Conservation (phyloP, 1,140 invertebrate species). For the Drosophila varians region DNA sequence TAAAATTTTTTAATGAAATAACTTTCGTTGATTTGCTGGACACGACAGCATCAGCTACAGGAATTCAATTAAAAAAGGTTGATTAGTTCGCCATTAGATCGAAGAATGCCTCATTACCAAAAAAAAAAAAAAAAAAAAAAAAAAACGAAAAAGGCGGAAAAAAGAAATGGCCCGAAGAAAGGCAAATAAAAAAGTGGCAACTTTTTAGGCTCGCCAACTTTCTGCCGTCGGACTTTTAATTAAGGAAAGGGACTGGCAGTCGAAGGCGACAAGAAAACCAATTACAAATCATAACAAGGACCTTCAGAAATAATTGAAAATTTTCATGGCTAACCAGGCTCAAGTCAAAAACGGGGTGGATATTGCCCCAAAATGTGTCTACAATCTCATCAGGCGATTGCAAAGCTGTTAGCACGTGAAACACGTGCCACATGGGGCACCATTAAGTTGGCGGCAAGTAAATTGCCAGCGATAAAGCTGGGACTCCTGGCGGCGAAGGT, state of each 20-base stretch:
- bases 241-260: constrained; percentile 13
- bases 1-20: constrained; percentile 84
- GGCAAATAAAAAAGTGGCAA: constrained; percentile 35
- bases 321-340: constrained; percentile 38
- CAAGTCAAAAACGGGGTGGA: background rate
- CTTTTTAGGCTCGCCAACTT: constrained; percentile 32
- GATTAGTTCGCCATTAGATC: constrained; percentile 74
- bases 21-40: constrained; percentile 74
- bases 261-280: constrained; percentile 28
- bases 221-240: constrained; percentile 61
- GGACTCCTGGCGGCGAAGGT: background rate
- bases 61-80: constrained; percentile 81
- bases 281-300: constrained; percentile 50
- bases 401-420: constrained; percentile 52
- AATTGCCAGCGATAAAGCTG: constrained; percentile 51
- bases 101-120: constrained; percentile 66
- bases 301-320: constrained; percentile 52
- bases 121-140: background rate
- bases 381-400: constrained; percentile 30
- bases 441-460: constrained; percentile 44
- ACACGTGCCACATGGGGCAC: constrained; percentile 30
- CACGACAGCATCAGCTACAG: constrained; percentile 34
- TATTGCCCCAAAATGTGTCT: constrained; percentile 5
- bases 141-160: background rate
- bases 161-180: constrained; percentile 4